phyloP scores from a whole-genome alignment of 1,140 invertebrate genomes.

The Apis florea region DNA sequence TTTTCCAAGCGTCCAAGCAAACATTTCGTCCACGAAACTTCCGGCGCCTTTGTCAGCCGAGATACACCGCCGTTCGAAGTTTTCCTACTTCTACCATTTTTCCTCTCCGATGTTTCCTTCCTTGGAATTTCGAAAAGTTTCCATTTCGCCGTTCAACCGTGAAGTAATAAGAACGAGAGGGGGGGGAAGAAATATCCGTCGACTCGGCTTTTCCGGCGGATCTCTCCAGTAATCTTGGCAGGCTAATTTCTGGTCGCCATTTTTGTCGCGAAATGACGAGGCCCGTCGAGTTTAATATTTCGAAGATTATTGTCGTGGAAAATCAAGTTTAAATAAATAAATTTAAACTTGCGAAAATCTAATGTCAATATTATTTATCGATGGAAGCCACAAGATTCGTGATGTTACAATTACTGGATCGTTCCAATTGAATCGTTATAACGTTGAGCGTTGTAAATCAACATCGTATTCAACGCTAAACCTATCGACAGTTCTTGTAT shows the following conservation, averaged over 20 bases:
- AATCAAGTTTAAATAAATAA: too few relatives aligned
- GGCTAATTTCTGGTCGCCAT: not conserved
- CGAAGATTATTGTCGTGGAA: too few relatives aligned
- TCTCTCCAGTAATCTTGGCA: too few relatives aligned
- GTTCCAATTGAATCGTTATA: too few relatives aligned
- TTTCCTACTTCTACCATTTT: conserved; percentile 22
- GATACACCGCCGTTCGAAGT: not conserved
- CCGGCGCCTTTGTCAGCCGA: conserved; percentile 19
- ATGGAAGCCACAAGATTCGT: too few relatives aligned
- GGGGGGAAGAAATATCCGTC: not conserved
- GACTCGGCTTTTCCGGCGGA: not conserved
- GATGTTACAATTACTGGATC: too few relatives aligned
- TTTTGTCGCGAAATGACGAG: not conserved
- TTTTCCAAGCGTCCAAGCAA: conserved; percentile 26
- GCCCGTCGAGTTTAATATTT: too few relatives aligned
- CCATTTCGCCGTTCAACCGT: not conserved
- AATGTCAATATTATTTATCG: too few relatives aligned
- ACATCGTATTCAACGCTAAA: too few relatives aligned
- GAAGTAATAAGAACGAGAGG: not conserved
- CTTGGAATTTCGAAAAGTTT: conserved; percentile 27
- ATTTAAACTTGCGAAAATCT: too few relatives aligned
- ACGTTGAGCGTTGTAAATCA: too few relatives aligned
- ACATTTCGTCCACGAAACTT: not conserved
- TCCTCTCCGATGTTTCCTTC: not conserved
- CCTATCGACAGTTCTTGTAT: too few relatives aligned